Base-by-base conservation (phyloP, 37 sponge, comb jelly and placozoan species). In the Bolinopsis microptera region DNA sequence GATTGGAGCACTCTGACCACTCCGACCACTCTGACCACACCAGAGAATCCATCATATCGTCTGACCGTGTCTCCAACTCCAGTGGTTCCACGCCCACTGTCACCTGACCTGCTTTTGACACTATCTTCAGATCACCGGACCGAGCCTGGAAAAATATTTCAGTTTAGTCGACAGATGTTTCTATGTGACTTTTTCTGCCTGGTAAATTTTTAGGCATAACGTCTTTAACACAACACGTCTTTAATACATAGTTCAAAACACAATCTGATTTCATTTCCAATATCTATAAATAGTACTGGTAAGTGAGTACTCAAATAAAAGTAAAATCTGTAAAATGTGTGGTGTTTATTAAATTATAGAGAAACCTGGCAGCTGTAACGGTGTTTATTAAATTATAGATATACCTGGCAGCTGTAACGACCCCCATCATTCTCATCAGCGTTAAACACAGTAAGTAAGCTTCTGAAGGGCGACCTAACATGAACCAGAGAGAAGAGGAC, bases 401-500 rank as follows among this genome's bases (percentile, higher is more conserved):
- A n/a, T 48, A 77, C 80, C 80, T 77, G 34, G 32, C 80, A 77
- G 33, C 33, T 21, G 32, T 77, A 77, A 0, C 3, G 1, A 1
- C 80, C 80, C 37, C 33, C 80, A 36, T 77, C 80, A 35, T 3
- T 32, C 18, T 77, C 9, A 0, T 77, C 80, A 1, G 33, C 35
- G 33, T 32, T 77, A 36, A 33, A 77, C 21, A 77, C 1, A 21
- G 80, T 28, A 3, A 77, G 80, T 16, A 32, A 16, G 5, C 80
- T 35, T 16, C 36, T 77, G 36, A 34, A 31, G 9, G 80, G 36
- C 33, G 35, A 16, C 36, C 36, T 28, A 0, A 32, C 32, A 36
- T 77, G 33, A 8, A 77, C 33, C 80, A 77, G 32, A 9, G 80
- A 32, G 80, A 77, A 77, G 18, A 77, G 80, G 3, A 77, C 34